phyloP scores from a whole-genome alignment of 2,797 vertebrate species.

The Hozukius guyotensis region DNA sequence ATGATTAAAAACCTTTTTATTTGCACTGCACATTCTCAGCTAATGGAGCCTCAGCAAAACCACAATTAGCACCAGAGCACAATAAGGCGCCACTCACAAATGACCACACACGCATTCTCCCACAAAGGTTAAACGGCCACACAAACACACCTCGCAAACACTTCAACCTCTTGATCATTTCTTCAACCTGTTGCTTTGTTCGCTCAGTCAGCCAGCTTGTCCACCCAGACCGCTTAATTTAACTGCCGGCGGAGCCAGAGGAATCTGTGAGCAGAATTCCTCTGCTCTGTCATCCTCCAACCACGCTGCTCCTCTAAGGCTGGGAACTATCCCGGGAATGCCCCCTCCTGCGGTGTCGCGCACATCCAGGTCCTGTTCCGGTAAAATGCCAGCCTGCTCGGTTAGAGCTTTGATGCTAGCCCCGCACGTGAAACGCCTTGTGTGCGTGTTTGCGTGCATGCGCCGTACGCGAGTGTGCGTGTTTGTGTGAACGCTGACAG shows the following conservation, averaged over 20 bases:
- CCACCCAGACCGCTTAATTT: conserved; percentile 36
- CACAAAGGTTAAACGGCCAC: conserved; percentile 15
- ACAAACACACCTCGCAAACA: background rate
- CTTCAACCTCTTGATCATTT: conserved; percentile 36
- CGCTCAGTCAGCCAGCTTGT: conserved; percentile 24
- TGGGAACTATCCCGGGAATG: conserved; percentile 66
- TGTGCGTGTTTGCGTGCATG: background rate
- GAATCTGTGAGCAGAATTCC: conserved; percentile 46
- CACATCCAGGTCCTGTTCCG: conserved; percentile 71
- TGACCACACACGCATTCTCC: conserved; percentile 44
- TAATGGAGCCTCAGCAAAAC: background rate
- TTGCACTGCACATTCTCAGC: background rate
- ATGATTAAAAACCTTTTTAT: background rate
- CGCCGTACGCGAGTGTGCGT: background rate
- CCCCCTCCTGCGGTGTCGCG: conserved; percentile 52
- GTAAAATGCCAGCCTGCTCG: conserved; percentile 60
- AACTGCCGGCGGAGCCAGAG: conserved; percentile 22
- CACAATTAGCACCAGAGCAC: background rate
- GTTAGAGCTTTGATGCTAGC: conserved; percentile 64
- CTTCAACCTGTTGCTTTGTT: conserved; percentile 62
- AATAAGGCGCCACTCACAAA: conserved; percentile 21
- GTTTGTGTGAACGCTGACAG: conserved; percentile 65
- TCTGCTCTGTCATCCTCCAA: conserved; percentile 46
- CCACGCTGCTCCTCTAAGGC: conserved; percentile 20
- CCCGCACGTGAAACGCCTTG: conserved; percentile 27